Base-by-base conservation (phyloP, 1,140 invertebrate species). In the Drosophila kanapiae region DNA sequence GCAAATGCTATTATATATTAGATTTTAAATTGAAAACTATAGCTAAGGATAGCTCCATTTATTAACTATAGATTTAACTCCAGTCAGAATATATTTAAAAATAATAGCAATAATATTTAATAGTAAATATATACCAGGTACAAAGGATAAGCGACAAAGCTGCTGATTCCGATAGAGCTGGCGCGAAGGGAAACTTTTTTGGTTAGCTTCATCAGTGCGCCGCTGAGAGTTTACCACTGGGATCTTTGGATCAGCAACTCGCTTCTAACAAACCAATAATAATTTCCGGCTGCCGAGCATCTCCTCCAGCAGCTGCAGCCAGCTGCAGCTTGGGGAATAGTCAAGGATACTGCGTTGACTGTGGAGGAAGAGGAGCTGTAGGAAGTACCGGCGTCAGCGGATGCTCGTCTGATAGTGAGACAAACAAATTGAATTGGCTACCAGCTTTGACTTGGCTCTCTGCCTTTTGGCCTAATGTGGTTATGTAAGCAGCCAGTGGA, bases 341-440 rank as follows among this genome's bases (percentile, higher is more conserved):
- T 54, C 67, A 63, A 79, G 86, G 77, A 85, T 78, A 77, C 60
- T n/a, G n/a, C 56, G 58, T 65, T 57, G 51, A 11, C 16, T n/a
- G 10, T 38, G 9, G 31, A 10, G 43, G 31, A 33, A 10, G 45
- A 45, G 51, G 23, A 37, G 61, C 48, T 29, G 16, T 0, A 62
- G 67, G 65, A 58, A 58, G 45, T 29, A 23, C 45, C 68, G 38
- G 47, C 67, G 45, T 29, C 42, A 58, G 51, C 67, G 67, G 70
- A 74, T 72, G 70, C 27, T 72, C 67, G 45, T 42, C 43, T 64
- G 70, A 75, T 80, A 84, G 71, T 80, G 81, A 78, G 78, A 86
- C 82, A 87, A 87, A 84, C 84, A 87, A 87, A 87, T 87, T 87
- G 84, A 87, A 87, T 87, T 88, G 84, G 84, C 77, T 61, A 45